Evolutionary conservation across 2,797 vertebrate species (phyloP), one percentile per base, ranked within the genome.

Genomic region (Erithacus rubecula): DNA sequence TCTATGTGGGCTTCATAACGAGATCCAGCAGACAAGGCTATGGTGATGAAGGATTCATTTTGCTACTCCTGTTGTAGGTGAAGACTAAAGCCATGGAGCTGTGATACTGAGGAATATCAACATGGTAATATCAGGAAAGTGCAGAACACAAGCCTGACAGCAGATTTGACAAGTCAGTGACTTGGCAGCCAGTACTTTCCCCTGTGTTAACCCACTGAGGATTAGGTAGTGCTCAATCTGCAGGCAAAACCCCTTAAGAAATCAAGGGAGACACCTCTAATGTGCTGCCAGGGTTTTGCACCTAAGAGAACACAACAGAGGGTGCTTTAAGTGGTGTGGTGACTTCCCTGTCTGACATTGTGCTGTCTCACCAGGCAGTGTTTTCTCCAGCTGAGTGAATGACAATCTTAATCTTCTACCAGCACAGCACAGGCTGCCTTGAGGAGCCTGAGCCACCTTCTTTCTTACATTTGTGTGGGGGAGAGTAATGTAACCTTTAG

Each of bases 201-300:
- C 11, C 12, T 55, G 1, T 0, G 0, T 62, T 63, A 55, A 55
- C 14, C 10, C 8, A 12, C 9, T 34, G 37, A 77, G 32, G 5
- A 15, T 17, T 44, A 19, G 10, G 5, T 60, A 8, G 32, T 67
- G 26, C 41, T 63, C 26, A 63, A 34, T 37, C 20, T 67, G 29
- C 1, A 1, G 36, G 8, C 2, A 59, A 65, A 67, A 39, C 9
- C 37, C 26, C 1, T 7, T 24, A 17, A n/a, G 43, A 75, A 86
- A 56, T 26, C 53, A 53, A 56, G 56, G 17, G 52, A 43, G 10
- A 8, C 1, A 3, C 8, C 11, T 65, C 11, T 37, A 47, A 32
- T 10, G 22, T 39, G 39, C 29, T 59, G 9, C 9, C 12, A 58
- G 34, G 34, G 13, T 20, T 78, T 53, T 81, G 19, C 9, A 68